Conservation (phyloP, 2,797 vertebrate species). For the Syndactyla subalaris region DNA sequence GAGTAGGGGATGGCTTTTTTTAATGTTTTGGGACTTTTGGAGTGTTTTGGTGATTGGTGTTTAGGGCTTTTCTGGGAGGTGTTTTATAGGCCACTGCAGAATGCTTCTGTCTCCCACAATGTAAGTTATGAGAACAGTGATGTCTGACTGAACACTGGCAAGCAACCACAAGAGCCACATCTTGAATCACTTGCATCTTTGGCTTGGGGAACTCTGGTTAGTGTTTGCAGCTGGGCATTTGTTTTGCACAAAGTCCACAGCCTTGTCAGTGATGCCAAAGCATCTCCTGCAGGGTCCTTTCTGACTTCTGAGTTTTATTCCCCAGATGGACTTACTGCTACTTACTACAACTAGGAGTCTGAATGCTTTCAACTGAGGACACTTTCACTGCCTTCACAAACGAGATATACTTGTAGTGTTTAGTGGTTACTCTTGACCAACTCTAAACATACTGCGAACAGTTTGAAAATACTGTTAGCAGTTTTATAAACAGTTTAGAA, state of each 20-base stretch:
- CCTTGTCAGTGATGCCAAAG: background rate
- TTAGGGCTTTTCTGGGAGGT: background rate
- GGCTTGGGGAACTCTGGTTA: background rate
- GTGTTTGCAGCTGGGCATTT: accelerated
- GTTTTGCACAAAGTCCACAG: background rate
- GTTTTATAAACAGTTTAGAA: background rate
- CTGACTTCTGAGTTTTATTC: background rate
- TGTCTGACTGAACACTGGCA: background rate
- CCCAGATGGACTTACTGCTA: background rate
- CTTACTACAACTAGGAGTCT: background rate
- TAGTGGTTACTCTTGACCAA: background rate
- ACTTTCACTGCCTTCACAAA: background rate
- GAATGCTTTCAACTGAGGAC: background rate
- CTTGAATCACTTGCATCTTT: background rate
- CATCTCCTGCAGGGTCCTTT: background rate
- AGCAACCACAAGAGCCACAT: background rate
- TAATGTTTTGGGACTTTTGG: background rate
- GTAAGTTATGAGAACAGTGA: background rate
- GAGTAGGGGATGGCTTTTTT: background rate
- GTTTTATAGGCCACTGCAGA: background rate
- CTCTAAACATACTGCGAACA: accelerated
- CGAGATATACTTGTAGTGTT: background rate
- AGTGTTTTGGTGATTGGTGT: background rate
- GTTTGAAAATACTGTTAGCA: background rate
- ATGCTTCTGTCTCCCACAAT: background rate